Conservation (phyloP, 2,797 vertebrate species). For the Octomys mimax region DNA sequence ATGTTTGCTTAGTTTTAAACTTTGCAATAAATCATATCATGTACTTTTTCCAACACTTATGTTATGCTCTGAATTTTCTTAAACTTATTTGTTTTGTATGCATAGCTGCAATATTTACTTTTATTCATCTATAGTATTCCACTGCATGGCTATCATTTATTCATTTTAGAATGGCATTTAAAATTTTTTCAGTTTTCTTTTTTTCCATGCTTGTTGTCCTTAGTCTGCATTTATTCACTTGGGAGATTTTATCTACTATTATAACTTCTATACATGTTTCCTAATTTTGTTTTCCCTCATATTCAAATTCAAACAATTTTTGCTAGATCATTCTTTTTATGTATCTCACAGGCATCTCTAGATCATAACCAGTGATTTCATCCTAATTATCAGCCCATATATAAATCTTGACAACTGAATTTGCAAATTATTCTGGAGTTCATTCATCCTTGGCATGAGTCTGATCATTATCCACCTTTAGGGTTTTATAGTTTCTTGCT, state of each 20-base stretch:
- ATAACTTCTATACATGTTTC: neutral
- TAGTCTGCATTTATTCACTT: neutral
- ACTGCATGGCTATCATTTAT: neutral
- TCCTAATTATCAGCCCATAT: neutral
- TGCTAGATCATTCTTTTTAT: neutral
- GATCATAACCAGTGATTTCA: neutral
- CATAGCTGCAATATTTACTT: neutral
- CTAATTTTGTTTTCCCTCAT: neutral
- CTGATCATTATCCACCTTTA: neutral
- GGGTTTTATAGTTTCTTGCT: neutral
- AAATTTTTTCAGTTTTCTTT: neutral
- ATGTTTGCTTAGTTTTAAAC: neutral
- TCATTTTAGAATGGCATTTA: neutral
- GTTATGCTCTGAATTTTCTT: neutral
- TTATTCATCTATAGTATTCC: neutral
- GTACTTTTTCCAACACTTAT: neutral
- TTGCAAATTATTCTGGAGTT: neutral
- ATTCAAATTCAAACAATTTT: neutral
- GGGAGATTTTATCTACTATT: neutral
- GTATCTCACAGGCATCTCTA: neutral
- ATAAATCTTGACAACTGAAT: neutral
- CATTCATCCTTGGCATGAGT: neutral
- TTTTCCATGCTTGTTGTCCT: neutral
- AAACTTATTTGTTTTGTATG: neutral
- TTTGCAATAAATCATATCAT: neutral